Evolutionary conservation across 2,888 invertebrate species (phyloP).

Genomic region (Choristoneura rosaceana): DNA sequence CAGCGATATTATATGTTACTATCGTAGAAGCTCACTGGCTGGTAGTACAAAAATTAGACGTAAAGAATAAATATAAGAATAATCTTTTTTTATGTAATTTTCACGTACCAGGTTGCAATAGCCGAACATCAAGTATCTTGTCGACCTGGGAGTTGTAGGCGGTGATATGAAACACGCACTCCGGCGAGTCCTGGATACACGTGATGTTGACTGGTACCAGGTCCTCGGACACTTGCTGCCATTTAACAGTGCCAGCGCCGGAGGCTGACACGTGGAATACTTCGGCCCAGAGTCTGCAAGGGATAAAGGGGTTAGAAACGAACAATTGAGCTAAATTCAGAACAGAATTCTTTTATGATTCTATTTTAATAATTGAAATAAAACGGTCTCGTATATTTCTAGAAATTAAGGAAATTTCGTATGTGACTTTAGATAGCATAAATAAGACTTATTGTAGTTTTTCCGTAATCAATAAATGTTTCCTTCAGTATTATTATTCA

Average conservation of each 20-base stretch:
- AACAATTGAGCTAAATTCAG: not conserved
- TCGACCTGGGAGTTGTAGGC: constrained; percentile 99
- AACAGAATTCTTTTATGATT: not conserved
- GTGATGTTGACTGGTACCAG: constrained; percentile 99
- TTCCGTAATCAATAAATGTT: no score
- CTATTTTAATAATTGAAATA: no score
- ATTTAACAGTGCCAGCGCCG: constrained; percentile 96
- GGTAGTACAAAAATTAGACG: no score
- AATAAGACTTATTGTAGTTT: no score
- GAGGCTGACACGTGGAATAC: constrained; percentile 98
- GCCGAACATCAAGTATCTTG: constrained; percentile 98
- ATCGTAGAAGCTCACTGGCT: no score
- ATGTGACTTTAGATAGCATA: no score
- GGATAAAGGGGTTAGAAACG: not conserved
- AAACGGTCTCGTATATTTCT: no score
- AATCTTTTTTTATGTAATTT: not conserved
- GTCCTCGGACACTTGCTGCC: constrained; percentile 99
- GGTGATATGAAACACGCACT: constrained; percentile 99
- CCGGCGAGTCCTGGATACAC: constrained; percentile 98
- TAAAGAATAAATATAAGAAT: no score
- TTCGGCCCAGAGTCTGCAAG: constrained; percentile 97
- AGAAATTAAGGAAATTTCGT: no score
- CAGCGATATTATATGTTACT: no score
- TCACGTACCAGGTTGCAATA: constrained; percentile 95
- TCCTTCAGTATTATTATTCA: no score